A percentile compares a stretch with the other conserved stretches of the same genome.
Evolutionary conservation across 2,888 invertebrate genomes (phyloP).

Genomic region (Xestia xanthographa): DNA sequence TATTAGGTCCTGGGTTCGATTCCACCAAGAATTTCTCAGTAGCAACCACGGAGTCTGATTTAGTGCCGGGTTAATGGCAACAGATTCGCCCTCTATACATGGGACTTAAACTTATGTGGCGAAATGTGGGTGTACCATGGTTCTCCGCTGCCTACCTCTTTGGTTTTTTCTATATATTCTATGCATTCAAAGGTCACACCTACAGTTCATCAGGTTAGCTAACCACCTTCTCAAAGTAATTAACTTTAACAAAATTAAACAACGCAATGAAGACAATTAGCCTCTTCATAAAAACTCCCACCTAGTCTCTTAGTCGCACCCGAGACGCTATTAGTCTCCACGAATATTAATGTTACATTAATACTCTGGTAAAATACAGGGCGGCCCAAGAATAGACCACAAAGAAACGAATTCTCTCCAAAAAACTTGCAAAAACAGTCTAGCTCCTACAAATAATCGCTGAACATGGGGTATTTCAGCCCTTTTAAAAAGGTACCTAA

Average conservation of each 20-base stretch:
- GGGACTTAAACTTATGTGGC: background rate
- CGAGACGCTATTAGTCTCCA: conserved; percentile 29
- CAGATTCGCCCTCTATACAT: background rate
- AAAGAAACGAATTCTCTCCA: background rate
- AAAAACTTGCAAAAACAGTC: background rate
- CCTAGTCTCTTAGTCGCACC: background rate
- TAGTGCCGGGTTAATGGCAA: background rate
- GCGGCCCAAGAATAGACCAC: background rate
- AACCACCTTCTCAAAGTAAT: background rate
- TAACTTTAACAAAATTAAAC: background rate
- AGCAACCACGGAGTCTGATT: background rate
- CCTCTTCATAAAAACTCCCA: background rate
- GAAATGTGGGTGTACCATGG: background rate
- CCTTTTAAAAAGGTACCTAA: background rate
- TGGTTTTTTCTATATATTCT: background rate
- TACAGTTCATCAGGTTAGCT: background rate
- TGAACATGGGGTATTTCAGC: too few relatives aligned
- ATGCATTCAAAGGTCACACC: background rate
- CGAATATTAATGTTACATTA: conserved; percentile 47
- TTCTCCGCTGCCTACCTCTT: background rate
- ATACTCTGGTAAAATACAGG: conserved; percentile 25
- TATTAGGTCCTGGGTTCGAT: background rate
- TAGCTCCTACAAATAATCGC: background rate
- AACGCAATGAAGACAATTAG: conserved; percentile 3
- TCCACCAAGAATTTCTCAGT: background rate